Evolutionary conservation across 1,140 invertebrate species (phyloP), one percentile per base, ranked within the genome.

Genomic region (Globodera rostochiensis): DNA sequence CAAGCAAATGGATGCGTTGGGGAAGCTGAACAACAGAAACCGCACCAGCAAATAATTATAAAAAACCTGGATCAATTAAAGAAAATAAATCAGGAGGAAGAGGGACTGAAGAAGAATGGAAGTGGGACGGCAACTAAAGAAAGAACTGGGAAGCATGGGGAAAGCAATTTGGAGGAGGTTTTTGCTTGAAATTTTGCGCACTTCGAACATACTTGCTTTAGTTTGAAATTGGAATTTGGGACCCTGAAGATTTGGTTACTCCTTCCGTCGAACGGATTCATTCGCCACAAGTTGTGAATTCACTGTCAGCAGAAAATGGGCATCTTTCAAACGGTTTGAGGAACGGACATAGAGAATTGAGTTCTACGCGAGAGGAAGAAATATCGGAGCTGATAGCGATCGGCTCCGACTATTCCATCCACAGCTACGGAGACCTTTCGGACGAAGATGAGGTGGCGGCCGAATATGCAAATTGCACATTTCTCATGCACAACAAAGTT

Each of bases 181-280:
- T 1, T n/a, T 9, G 64, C 69, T 77, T 67, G 46, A 9, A 0
- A 46, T 47, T 77, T n/a, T 21, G 45, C 15, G 15, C 19, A 21
- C 0, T 36, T 36, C 3, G 36, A 1, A 36, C 36, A 36, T 36
- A 11, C 5, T 45, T 11, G 6, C 6, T 71, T 47, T 53, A 53
- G 45, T 87, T 90, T 57, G 71, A 79, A 15, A 89, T 89, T 77
- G 89, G 88, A 13, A 86, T 90, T 19, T 89, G 88, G 88, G 87
- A 89, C 84, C 88, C 88, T 47, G 66, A 78, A 19, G 77, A 74
- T 78, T 83, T 84, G 25, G 64, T 71, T 46, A 83, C 53, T 45
- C 46, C 21, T 15, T 49, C 69, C 8, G 47, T 19, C 45, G 77
- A 25, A 21, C 64, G 25, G 4, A 81, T 46, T 36, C 15, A 75